phyloP scores from a whole-genome alignment of 2,113 vertebrate genomes.

The Cryptotis parvus region DNA sequence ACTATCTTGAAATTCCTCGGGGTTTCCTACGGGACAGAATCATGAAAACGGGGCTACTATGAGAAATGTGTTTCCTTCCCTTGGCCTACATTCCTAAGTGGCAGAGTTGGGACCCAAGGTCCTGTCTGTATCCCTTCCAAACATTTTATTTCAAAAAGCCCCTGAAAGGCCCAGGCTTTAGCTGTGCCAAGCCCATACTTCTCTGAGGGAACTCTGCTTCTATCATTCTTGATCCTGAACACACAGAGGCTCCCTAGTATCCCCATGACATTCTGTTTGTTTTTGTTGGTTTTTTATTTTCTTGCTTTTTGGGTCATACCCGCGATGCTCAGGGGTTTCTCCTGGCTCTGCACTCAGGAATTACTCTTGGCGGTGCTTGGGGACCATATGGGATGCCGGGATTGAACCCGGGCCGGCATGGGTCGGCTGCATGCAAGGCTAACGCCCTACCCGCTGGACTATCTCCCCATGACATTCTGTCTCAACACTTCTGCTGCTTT shows the following conservation, averaged over 20 bases:
- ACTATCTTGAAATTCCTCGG: constrained; percentile 94
- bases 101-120: not conserved
- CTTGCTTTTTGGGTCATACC: too few species aligned
- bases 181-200: not conserved
- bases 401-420: too few species aligned
- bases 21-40: constrained; percentile 89
- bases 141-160: not conserved
- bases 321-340: too few species aligned
- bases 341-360: too few species aligned
- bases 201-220: not conserved
- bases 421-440: too few species aligned
- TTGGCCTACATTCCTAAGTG: not conserved
- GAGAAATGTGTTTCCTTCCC: too few species aligned
- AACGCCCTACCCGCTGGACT: too few species aligned
- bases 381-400: too few species aligned
- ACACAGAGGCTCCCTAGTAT: not conserved
- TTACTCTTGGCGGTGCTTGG: too few species aligned
- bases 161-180: not conserved
- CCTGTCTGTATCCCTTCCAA: not conserved
- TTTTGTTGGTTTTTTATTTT: too few species aligned
- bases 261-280: too few species aligned
- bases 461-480: too few species aligned
- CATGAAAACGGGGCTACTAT: not conserved
- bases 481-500: constrained; percentile 6
- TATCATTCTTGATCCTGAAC: not conserved